Evolutionary conservation across 2,888 invertebrate genomes (phyloP).

Genomic region (Mantis religiosa): DNA sequence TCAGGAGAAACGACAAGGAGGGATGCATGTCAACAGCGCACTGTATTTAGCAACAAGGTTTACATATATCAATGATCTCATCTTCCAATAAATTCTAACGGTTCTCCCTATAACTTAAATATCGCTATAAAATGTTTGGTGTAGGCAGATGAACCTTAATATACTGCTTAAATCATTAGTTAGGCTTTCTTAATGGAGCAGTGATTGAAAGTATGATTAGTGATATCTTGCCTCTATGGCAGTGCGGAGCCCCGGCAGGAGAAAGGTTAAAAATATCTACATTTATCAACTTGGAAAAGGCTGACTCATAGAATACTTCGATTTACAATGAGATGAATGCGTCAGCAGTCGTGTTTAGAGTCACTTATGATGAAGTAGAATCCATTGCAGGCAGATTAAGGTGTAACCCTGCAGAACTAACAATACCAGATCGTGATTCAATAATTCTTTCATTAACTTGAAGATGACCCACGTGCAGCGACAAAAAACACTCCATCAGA

Average conservation of each 20-base stretch:
- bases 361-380: neutral
- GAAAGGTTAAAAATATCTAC: neutral
- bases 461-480: neutral
- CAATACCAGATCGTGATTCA: neutral
- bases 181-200: neutral
- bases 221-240: neutral
- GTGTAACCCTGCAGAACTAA: neutral
- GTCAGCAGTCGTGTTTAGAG: neutral
- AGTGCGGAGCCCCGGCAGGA: neutral
- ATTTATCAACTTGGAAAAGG: neutral
- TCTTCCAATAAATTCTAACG: too few relatives aligned
- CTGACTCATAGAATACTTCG: neutral
- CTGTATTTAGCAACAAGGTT: too few relatives aligned
- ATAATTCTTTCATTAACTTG: neutral
- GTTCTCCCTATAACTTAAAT: too few relatives aligned
- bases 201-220: neutral
- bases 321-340: neutral
- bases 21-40: too few relatives aligned
- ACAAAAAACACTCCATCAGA: neutral
- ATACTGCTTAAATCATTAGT: neutral
- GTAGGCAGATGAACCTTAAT: too few relatives aligned
- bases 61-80: too few relatives aligned
- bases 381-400: neutral
- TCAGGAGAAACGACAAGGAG: too few relatives aligned
- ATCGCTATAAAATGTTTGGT: too few relatives aligned